phyloP scores from a whole-genome alignment of 1,140 invertebrate species.

The Plectrocnemia conspersa region DNA sequence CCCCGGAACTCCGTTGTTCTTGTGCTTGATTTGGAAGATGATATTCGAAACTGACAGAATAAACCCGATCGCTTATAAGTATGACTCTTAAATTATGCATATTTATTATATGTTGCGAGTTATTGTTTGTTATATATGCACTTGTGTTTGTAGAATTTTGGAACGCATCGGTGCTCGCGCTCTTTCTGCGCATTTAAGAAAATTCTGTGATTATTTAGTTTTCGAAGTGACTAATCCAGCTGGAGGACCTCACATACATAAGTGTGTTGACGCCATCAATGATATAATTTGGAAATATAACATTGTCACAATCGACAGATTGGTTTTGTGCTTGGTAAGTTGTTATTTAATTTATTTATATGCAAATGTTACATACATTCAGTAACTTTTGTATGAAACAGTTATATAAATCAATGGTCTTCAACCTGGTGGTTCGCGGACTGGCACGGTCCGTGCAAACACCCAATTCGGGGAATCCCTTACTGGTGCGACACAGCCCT shows the following conservation, averaged over 20 bases:
- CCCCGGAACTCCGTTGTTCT: slow-evolving; percentile 81
- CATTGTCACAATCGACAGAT: slow-evolving; percentile 88
- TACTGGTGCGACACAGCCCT: too few species aligned
- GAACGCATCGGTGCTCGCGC: slow-evolving; percentile 89
- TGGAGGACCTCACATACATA: slow-evolving; percentile 78
- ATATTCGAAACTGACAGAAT: slow-evolving; percentile 90
- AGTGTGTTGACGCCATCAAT: slow-evolving; percentile 91
- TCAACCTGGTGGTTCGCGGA: too few species aligned
- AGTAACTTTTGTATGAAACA: too few species aligned
- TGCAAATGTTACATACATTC: too few species aligned
- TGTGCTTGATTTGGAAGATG: slow-evolving; percentile 93
- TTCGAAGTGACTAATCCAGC: slow-evolving; percentile 84
- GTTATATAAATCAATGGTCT: too few species aligned
- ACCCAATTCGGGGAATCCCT: too few species aligned
- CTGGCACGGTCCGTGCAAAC: too few species aligned
- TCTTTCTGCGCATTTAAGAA: slow-evolving; percentile 82
- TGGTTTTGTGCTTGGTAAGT: slow-evolving; percentile 82
- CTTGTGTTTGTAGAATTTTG: slow-evolving; percentile 65
- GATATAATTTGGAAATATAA: slow-evolving; percentile 98
- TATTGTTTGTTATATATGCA: neutral
- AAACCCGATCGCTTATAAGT: slow-evolving; percentile 91
- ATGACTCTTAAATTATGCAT: slow-evolving; percentile 39
- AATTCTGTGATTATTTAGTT: slow-evolving; percentile 92
- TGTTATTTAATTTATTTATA: slow-evolving; percentile 16
- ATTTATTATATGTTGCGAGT: slow-evolving; percentile 3